Percentiles rank a stretch among this genome's conserved stretches.
Evolutionary conservation across 2,797 vertebrate genomes (phyloP).

Genomic region (Enteromius anoplus): DNA sequence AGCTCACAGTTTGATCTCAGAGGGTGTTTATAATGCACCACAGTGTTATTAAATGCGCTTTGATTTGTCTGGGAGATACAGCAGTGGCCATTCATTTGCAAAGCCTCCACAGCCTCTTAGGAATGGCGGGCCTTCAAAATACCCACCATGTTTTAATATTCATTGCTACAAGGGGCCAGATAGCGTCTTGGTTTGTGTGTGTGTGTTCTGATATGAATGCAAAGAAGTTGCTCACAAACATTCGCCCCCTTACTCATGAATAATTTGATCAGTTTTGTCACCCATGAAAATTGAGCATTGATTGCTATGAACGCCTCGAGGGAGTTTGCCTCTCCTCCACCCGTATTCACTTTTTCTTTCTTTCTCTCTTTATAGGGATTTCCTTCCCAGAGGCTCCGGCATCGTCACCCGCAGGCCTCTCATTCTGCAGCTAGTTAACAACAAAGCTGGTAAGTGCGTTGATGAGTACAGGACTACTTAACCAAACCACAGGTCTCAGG

Average conservation of each 20-base stretch:
- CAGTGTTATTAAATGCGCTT: conserved; percentile 26
- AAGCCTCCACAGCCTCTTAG: background rate
- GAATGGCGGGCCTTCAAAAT: background rate
- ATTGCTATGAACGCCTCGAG: conserved; percentile 57
- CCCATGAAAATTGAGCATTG: conserved; percentile 57
- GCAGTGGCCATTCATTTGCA: background rate
- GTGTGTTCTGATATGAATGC: conserved; percentile 37
- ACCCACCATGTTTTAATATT: conserved; percentile 27
- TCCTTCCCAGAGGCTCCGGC: conserved; percentile 95
- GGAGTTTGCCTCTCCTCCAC: background rate
- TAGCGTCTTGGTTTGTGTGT: conserved; percentile 27
- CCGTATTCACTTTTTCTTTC: conserved; percentile 28
- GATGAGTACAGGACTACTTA: background rate
- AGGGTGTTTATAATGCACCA: background rate
- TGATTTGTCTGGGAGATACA: background rate
- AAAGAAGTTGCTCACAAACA: conserved; percentile 44
- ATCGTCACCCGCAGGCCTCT: conserved; percentile 96
- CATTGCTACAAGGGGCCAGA: conserved; percentile 43
- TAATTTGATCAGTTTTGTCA: conserved; percentile 55
- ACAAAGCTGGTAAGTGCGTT: conserved; percentile 86
- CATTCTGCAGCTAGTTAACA: conserved; percentile 96
- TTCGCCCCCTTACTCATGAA: conserved; percentile 59
- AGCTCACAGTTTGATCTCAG: conserved; percentile 20
- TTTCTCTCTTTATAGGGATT: conserved; percentile 81
- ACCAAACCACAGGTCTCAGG: conserved; percentile 1